A percentile compares a stretch with the other conserved stretches of the same genome.
Conservation (phyloP, 2,797 vertebrate species). For the Furcifer pardalis region DNA sequence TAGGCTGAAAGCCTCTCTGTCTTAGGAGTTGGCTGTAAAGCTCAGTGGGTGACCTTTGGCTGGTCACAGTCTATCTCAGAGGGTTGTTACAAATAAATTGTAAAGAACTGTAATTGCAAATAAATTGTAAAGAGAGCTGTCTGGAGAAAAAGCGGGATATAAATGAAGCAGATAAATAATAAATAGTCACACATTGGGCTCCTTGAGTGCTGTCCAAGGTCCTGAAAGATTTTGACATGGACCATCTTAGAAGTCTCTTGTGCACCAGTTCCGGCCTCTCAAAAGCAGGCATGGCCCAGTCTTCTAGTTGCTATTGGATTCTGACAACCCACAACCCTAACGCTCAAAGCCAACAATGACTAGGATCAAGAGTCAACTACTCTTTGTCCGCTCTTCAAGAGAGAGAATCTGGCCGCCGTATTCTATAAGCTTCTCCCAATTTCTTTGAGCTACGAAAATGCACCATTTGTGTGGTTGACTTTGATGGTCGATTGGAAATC, state of each 20-base stretch:
- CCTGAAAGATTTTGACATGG: conserved; percentile 8
- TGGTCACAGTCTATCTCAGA: too few species aligned
- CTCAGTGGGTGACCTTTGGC: too few species aligned
- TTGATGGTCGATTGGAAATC: not conserved
- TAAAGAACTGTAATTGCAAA: too few species aligned
- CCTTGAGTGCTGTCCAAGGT: conserved; percentile 3
- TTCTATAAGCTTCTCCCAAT: not conserved
- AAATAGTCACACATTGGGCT: not conserved
- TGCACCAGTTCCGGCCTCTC: too few species aligned
- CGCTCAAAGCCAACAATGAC: not conserved
- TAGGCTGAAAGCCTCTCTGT: too few species aligned
- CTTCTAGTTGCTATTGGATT: not conserved
- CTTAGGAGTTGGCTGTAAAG: too few species aligned
- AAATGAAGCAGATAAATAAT: too few species aligned
- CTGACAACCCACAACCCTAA: not conserved
- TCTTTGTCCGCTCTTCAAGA: too few species aligned
- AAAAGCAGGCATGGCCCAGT: too few species aligned
- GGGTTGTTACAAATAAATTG: too few species aligned
- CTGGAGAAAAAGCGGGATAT: too few species aligned
- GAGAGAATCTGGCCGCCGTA: not conserved
- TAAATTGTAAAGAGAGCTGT: too few species aligned
- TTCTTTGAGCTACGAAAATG: not conserved
- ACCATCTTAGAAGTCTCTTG: not conserved
- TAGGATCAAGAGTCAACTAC: not conserved
- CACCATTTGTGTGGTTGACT: not conserved